Base-by-base conservation (phyloP, 2,797 vertebrate species). In the Discoglossus pictus region DNA sequence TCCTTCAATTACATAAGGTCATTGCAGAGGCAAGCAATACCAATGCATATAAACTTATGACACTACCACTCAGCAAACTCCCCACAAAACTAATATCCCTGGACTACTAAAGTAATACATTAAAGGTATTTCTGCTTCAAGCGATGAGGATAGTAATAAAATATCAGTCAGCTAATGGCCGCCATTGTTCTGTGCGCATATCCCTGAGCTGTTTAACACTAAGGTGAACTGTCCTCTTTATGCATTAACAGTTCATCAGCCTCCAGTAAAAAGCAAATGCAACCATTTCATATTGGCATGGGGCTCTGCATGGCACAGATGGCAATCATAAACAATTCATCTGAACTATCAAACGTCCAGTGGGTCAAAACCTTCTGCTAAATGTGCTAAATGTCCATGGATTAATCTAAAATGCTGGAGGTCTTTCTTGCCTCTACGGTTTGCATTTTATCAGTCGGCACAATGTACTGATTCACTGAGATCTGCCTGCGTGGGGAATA, bases 231-330 rank as follows among this genome's bases (percentile, higher is more conserved):
- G 25, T 35, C 60, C 25, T 71, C 11, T 13, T 62, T 27, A 31
- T 48, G 31, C 36, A 24, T 70, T 74, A 75, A 77, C 2, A 71
- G 77, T 72, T 59, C 34, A 53, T 61, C 24, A 35, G 51, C 55
- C 65, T 76, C 74, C 58, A 66, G 61, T 24, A 60, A 60, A 64
- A 79, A 73, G 34, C 56, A 39, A 53, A 78, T 62, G 44, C 68
- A 63, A 73, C 65, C 27, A 46, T 35, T 65, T 64, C 36, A 64
- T 68, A 68, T 31, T 75, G 78, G 71, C 73, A 67, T 21, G 12
- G 1, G 31, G 11, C 35, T 20, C 5, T 17, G 39, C 17, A 69
- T 39, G 44, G 74, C 55, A 42, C 53, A 59, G 53, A 61, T 51
- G 36, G 43, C 54, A 27, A 16, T 0, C 9, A 55, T 64, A 67